phyloP scores from a whole-genome alignment of 2,113 vertebrate species.

The Bucco capensis region DNA sequence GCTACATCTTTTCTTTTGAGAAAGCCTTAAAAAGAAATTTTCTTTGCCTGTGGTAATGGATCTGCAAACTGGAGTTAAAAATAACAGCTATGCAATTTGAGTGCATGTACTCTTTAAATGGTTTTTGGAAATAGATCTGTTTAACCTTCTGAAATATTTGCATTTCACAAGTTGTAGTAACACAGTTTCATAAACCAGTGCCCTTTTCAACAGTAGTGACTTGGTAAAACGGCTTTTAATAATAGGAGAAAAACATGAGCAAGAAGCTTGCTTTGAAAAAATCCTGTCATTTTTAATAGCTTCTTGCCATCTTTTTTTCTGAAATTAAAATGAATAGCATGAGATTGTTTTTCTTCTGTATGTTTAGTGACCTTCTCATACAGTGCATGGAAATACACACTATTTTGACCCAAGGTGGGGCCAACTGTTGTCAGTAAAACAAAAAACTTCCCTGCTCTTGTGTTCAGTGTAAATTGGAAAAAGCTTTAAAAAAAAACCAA shows the following conservation, averaged over 20 bases:
- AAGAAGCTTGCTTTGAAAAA: background rate
- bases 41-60: background rate
- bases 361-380: background rate
- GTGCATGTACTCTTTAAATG: background rate
- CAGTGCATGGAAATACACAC: fast-evolving
- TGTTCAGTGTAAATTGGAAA: background rate
- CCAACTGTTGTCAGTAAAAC: background rate
- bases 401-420: background rate
- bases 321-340: background rate
- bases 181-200: conserved; percentile 27
- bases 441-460: background rate
- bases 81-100: background rate
- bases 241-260: background rate
- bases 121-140: background rate
- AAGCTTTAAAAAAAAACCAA: background rate
- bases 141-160: conserved; percentile 46
- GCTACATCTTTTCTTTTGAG: background rate
- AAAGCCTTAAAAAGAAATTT: background rate
- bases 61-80: background rate
- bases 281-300: background rate
- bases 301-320: background rate
- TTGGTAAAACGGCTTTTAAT: background rate
- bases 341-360: background rate
- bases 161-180: conserved; percentile 23
- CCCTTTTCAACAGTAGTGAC: conserved; percentile 29